Evolutionary conservation across 2,888 invertebrate species (phyloP).

Genomic region (Leptopilina syphax): DNA sequence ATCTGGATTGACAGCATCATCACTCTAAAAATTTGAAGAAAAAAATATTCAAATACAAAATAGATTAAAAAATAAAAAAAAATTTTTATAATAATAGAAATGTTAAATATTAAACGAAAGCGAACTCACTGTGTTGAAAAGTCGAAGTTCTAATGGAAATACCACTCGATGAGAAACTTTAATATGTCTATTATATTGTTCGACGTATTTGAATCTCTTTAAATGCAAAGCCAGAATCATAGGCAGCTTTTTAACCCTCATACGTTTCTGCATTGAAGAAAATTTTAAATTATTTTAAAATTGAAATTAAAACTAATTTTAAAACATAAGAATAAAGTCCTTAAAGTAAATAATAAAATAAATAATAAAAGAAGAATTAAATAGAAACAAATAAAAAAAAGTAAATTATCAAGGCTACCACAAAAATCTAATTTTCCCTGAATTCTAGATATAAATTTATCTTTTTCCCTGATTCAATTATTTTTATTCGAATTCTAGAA

Average conservation of each 20-base stretch:
- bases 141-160: constrained; percentile 96
- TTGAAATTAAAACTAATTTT: constrained; percentile 28
- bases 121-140: constrained; percentile 95
- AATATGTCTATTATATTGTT: constrained; percentile 98
- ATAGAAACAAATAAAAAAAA: too few relatives aligned
- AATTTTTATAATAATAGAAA: not conserved
- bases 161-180: constrained; percentile 99
- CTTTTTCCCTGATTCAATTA: too few relatives aligned
- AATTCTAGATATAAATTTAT: too few relatives aligned
- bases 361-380: not conserved
- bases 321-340: not conserved
- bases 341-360: not conserved
- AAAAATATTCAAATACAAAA: constrained; percentile 9
- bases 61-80: not conserved
- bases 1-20: constrained; percentile 99
- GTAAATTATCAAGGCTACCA: too few relatives aligned
- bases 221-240: constrained; percentile 98
- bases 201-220: constrained; percentile 98
- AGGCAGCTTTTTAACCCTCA: constrained; percentile 98
- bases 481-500: too few relatives aligned
- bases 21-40: constrained; percentile 83
- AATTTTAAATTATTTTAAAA: constrained; percentile 13
- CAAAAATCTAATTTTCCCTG: too few relatives aligned
- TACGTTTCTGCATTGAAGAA: constrained; percentile 83
- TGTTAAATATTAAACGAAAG: constrained; percentile 27